Evolutionary conservation across 64 coral and sea anemone species (phyloP), one percentile per base, ranked within the genome.

Genomic region (Stichodactyla helianthus): DNA sequence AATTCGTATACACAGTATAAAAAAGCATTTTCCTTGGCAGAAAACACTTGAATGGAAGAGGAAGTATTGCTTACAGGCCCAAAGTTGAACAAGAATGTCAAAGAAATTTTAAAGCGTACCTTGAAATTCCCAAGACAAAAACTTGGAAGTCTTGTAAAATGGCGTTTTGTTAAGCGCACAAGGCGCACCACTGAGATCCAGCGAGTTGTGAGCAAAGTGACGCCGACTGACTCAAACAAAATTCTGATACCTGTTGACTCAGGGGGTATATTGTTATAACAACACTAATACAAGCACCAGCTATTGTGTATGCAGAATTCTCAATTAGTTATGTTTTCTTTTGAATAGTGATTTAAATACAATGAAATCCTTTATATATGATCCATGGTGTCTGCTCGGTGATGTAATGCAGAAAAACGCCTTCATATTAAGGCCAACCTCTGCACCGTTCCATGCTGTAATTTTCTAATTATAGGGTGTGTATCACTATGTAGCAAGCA

Each of bases 151-250:
- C 7, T 11, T 17, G 62, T 12, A n/a, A 5, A 20, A 65, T 22
- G 62, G 8, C 62, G 62, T 20, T n/a, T 6, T n/a, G n/a, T n/a
- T 6, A n/a, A 17, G 62, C 62, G 19, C 62, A 20, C 62, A 65
- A n/a, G 22, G 6, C 6, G 17, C 20, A 12, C 17, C 62, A 65
- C 62, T 6, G 12, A 19, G 6, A 20, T 8, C 18, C 19, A 7
- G 62, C 19, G 20, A 65, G 18, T 31, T 79, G 11, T 26, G 18
- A 79, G 16, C 31, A 10, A 79, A 79, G 77, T 18, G 77, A 79
- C 77, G 77, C 77, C 50, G 26, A 79, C 16, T 52, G 31, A 20
- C 26, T 50, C 50, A 79, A 79, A 79, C 77, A 79, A 79, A 79
- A 79, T 50, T 50, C 20, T 28, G 15, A 28, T 10, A 79, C 77